phyloP scores from a whole-genome alignment of 2,888 invertebrate species.

The Drosophila niveifrons region DNA sequence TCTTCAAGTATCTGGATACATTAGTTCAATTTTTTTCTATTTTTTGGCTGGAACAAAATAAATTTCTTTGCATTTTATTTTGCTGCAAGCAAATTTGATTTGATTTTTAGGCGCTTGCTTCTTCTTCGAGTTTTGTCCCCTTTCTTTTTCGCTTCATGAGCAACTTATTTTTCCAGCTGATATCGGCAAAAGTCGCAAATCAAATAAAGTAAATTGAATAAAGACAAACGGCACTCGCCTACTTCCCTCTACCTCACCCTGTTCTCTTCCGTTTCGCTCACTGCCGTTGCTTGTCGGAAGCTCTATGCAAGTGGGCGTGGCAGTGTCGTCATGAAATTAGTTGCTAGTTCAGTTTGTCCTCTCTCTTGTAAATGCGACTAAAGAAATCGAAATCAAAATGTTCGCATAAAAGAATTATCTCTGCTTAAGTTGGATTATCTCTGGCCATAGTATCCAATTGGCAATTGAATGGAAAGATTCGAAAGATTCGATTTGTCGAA shows the following conservation, averaged over 20 bases:
- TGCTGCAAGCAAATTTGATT: conserved; percentile 65
- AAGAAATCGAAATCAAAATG: conserved; percentile 78
- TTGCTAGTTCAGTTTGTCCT: conserved; percentile 59
- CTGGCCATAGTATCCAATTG: conserved; percentile 75
- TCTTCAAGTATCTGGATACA: conserved; percentile 1
- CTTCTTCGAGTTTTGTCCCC: background rate
- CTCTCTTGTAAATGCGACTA: conserved; percentile 56
- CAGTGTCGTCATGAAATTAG: conserved; percentile 65
- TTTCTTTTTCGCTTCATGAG: conserved; percentile 2
- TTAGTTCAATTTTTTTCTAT: conserved; percentile 12
- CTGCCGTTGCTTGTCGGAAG: conserved; percentile 13
- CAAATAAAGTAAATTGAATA: conserved; percentile 80
- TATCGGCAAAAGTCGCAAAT: conserved; percentile 78
- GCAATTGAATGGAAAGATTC: conserved; percentile 76
- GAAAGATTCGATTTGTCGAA: conserved; percentile 71
- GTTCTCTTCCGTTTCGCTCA: background rate
- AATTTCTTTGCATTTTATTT: conserved; percentile 70
- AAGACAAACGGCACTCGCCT: conserved; percentile 70
- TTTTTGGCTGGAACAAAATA: conserved; percentile 50
- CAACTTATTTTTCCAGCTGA: conserved; percentile 55
- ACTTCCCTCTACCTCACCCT: conserved; percentile 1
- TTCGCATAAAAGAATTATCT: conserved; percentile 80
- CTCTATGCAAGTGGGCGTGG: conserved; percentile 57
- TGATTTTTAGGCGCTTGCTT: conserved; percentile 61
- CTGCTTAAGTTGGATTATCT: conserved; percentile 80